These are phyloP conservation scores for Brachypteracias leptosomus DNA, from an alignment of 2,113 vertebrate species.

Conservation along the genomic window DNA sequence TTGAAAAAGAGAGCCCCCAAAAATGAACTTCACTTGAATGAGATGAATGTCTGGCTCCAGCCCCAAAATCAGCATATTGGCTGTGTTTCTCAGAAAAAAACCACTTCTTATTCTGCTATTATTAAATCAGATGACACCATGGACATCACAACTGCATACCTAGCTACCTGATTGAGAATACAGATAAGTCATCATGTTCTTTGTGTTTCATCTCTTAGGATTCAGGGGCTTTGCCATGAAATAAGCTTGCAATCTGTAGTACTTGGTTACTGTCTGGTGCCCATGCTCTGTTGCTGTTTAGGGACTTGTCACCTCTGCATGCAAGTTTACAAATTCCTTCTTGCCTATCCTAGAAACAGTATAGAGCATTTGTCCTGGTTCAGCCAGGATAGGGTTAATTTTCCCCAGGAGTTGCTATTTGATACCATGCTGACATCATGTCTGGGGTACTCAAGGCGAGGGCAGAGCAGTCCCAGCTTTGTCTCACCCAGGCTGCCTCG, in stretches of 20 bases:
- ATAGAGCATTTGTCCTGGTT: too few species aligned
- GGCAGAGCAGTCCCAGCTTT: too few species aligned
- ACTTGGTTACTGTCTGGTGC: not conserved
- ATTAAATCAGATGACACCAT: not conserved
- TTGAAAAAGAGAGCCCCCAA: not conserved
- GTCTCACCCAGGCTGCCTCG: too few species aligned
- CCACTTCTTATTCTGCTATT: not conserved
- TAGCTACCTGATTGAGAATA: not conserved
- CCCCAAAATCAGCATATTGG: not conserved
- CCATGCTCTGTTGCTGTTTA: not conserved
- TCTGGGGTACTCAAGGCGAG: too few species aligned
- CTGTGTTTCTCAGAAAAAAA: not conserved
- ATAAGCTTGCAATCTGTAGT: not conserved
- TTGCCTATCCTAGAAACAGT: not conserved
- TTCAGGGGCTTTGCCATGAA: not conserved
- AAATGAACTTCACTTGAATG: not conserved
- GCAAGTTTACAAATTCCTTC: not conserved
- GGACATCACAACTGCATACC: not conserved
- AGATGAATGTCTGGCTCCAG: not conserved
- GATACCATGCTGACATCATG: too few species aligned
- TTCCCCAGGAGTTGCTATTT: too few species aligned
- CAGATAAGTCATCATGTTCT: not conserved
- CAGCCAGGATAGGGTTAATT: too few species aligned
- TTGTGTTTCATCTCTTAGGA: not conserved
- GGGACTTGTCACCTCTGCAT: not conserved